These are phyloP conservation scores for Leptatherina wallacei DNA, from an alignment of 2,797 vertebrate genomes.

Conservation along the genomic window DNA sequence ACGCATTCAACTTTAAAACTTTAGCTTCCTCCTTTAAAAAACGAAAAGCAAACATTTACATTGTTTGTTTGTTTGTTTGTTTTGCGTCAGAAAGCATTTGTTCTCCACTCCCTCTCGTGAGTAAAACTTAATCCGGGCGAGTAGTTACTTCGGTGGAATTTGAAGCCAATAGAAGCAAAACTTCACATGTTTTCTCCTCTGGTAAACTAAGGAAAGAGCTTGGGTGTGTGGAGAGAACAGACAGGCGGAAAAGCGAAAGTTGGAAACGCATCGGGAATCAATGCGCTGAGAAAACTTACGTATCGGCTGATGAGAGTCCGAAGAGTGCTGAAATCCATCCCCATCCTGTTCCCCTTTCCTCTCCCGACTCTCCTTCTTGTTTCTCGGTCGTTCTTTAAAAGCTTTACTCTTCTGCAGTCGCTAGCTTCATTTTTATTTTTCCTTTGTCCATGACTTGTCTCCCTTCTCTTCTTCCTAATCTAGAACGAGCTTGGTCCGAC, in stretches of 20 bases:
- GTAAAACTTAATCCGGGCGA: slow-evolving; percentile 67
- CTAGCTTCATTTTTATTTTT: slow-evolving; percentile 66
- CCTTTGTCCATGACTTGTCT: slow-evolving; percentile 73
- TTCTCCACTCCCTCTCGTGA: slow-evolving; percentile 8
- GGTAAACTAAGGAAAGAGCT: neutral
- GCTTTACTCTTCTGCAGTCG: slow-evolving; percentile 24
- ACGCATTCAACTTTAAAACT: neutral
- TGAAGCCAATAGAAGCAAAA: slow-evolving; percentile 28
- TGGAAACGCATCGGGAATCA: neutral
- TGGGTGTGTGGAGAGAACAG: neutral
- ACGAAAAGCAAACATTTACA: too few species aligned
- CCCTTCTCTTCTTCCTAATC: slow-evolving; percentile 40
- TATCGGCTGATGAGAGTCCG: slow-evolving; percentile 94
- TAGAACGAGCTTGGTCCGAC: slow-evolving; percentile 3
- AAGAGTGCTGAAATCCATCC: slow-evolving; percentile 91
- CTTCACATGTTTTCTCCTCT: neutral
- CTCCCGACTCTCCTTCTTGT: slow-evolving; percentile 25
- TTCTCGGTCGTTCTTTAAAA: slow-evolving; percentile 25
- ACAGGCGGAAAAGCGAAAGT: too few species aligned
- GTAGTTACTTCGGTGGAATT: slow-evolving; percentile 44
- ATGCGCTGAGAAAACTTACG: slow-evolving; percentile 85
- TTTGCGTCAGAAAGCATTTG: neutral
- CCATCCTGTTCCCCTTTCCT: slow-evolving; percentile 68
- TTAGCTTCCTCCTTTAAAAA: neutral
- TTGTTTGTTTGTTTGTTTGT: too few species aligned